Percentiles rank a stretch among this genome's conserved stretches.
phyloP scores from a whole-genome alignment of 2,888 invertebrate genomes.

The Anthoptus insignis region DNA sequence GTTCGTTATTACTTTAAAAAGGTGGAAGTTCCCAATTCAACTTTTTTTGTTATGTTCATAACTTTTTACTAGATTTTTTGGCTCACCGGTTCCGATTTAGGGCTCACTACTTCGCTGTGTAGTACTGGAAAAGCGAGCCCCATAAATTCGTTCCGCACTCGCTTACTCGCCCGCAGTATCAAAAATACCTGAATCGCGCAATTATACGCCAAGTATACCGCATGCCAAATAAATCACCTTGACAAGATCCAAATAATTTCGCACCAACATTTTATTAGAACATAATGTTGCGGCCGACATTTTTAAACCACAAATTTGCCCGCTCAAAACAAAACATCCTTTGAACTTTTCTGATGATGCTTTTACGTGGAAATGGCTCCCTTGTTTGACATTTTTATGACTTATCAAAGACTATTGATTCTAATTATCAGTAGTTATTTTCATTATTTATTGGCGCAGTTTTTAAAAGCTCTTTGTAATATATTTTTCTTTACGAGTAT shows the following conservation, averaged over 20 bases:
- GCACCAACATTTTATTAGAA: conserved; percentile 68
- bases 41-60: no score
- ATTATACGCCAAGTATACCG: conserved; percentile 34
- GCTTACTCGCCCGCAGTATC: background rate
- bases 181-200: conserved; percentile 1
- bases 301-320: conserved; percentile 69
- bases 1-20: no score
- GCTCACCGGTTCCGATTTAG: no score
- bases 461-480: no score
- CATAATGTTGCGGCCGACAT: conserved; percentile 65
- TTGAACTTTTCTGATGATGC: conserved; percentile 57
- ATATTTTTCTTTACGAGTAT: background rate
- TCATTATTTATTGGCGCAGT: background rate
- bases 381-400: conserved; percentile 32
- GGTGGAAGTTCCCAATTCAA: no score
- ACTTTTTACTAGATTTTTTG: no score
- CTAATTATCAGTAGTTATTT: conserved; percentile 15
- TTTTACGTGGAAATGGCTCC: conserved; percentile 51
- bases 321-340: conserved; percentile 65
- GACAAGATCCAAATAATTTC: conserved; percentile 70
- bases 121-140: no score
- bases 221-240: conserved; percentile 62
- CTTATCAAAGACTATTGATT: conserved; percentile 33
- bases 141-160: background rate
- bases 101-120: no score